Evolutionary conservation across 1,140 invertebrate genomes (phyloP).

Genomic region (Plectus sambesii): DNA sequence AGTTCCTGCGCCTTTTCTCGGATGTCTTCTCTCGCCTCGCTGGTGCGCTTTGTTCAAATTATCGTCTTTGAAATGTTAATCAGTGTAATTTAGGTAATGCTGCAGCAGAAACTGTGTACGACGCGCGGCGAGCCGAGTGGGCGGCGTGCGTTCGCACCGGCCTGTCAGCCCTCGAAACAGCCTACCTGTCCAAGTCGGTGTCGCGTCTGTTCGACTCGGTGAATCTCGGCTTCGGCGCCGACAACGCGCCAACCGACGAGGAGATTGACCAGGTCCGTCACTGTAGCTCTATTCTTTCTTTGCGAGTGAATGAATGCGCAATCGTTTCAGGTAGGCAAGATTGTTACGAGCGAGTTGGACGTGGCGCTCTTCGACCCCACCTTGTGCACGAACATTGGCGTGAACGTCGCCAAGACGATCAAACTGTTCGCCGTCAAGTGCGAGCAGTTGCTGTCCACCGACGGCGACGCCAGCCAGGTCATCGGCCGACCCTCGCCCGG

Average conservation of each 20-base stretch:
- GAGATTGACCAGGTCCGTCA: constrained; percentile 37
- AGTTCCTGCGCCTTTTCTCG: too few species aligned
- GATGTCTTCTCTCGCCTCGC: constrained; percentile 20
- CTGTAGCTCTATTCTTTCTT: constrained; percentile 13
- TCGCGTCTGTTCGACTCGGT: constrained; percentile 25
- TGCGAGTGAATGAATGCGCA: background rate
- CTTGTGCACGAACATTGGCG: too few species aligned
- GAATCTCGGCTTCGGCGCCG: constrained; percentile 31
- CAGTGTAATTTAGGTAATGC: constrained; percentile 13
- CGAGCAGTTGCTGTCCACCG: constrained; percentile 24
- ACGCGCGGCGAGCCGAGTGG: too few species aligned
- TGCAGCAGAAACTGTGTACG: too few species aligned
- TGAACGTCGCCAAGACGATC: constrained; percentile 28
- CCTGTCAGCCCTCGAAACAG: constrained; percentile 34
- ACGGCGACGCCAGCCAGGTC: constrained; percentile 25
- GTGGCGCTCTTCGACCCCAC: too few species aligned
- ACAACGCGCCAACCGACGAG: constrained; percentile 20
- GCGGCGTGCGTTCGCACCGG: constrained; percentile 23
- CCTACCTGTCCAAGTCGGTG: constrained; percentile 34
- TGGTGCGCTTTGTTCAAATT: constrained; percentile 32
- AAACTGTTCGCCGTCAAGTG: constrained; percentile 29
- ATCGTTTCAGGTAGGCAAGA: constrained; percentile 3
- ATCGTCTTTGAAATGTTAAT: constrained; percentile 23
- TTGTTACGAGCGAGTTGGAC: too few species aligned
- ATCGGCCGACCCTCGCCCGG: constrained; percentile 26